Percentiles rank a stretch among this genome's conserved stretches.
Conservation (phyloP, 2,113 vertebrate genomes). For the Cryptotis parvus region DNA sequence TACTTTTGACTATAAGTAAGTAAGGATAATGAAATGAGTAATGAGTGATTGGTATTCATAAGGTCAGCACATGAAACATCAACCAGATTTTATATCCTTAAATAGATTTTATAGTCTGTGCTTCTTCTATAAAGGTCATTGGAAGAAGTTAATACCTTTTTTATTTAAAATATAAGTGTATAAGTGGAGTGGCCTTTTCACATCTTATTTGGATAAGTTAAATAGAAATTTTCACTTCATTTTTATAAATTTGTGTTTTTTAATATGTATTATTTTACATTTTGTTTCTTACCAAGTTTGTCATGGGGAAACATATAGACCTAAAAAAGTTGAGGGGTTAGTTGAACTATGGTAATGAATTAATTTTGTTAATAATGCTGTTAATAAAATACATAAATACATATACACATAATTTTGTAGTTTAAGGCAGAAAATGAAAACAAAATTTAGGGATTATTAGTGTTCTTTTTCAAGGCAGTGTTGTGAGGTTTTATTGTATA, state of each 20-base stretch:
- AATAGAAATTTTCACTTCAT: constrained; percentile 55
- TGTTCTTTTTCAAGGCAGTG: not conserved
- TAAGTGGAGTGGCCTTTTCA: constrained; percentile 63
- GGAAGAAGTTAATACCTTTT: constrained; percentile 66
- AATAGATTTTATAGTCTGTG: constrained; percentile 63
- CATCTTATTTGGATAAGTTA: constrained; percentile 53
- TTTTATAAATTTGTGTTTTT: constrained; percentile 56
- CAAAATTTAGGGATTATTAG: not conserved
- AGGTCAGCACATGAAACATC: constrained; percentile 56
- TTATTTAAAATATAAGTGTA: constrained; percentile 64
- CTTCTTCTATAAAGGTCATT: constrained; percentile 69
- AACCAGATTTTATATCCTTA: constrained; percentile 51
- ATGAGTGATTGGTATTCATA: constrained; percentile 62
- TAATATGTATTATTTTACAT: constrained; percentile 46
- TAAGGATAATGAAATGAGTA: constrained; percentile 36
- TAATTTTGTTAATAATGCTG: not conserved
- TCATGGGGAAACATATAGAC: not conserved
- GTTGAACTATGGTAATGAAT: not conserved
- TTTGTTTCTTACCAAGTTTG: constrained; percentile 33
- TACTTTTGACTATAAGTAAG: constrained; percentile 28
- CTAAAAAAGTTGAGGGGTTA: not conserved
- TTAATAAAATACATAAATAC: not conserved
- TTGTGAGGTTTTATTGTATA: not conserved
- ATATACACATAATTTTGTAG: not conserved
- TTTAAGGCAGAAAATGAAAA: constrained; percentile 36